Evolutionary conservation across 2,113 vertebrate species (phyloP).

Genomic region (Falco punctatus): DNA sequence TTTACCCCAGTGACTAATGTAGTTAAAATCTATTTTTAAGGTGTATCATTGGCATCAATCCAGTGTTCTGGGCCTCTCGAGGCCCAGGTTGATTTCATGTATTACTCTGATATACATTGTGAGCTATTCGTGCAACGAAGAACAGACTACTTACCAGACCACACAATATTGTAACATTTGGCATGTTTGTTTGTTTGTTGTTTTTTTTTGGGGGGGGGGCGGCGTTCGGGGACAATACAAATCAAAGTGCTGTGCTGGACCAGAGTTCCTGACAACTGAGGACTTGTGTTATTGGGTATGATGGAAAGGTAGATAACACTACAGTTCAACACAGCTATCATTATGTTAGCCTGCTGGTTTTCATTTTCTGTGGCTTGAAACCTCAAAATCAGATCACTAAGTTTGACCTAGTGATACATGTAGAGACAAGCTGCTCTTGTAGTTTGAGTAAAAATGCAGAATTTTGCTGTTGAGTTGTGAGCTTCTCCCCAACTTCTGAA

Average conservation of each 20-base stretch:
- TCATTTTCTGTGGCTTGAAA: not conserved
- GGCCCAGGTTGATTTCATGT: not conserved
- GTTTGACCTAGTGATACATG: not conserved
- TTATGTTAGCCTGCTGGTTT: not conserved
- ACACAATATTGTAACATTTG: not conserved
- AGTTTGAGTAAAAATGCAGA: not conserved
- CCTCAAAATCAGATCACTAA: not conserved
- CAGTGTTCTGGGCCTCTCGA: not conserved
- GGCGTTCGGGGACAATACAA: too few relatives aligned
- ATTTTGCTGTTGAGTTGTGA: not conserved
- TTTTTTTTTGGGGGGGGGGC: not conserved
- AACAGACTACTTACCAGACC: not conserved
- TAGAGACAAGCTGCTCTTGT: not conserved
- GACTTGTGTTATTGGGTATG: not conserved
- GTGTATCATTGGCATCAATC: not conserved
- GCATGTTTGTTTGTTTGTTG: not conserved
- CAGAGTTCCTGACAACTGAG: not conserved
- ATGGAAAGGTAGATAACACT: not conserved
- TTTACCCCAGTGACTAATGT: not conserved
- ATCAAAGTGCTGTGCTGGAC: rapidly evolving
- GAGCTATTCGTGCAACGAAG: not conserved
- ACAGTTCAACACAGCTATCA: not conserved
- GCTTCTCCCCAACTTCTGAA: not conserved
- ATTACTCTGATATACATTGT: not conserved
- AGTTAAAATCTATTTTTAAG: not conserved